phyloP scores from a whole-genome alignment of 2,797 vertebrate species.

The Manis javanica region DNA sequence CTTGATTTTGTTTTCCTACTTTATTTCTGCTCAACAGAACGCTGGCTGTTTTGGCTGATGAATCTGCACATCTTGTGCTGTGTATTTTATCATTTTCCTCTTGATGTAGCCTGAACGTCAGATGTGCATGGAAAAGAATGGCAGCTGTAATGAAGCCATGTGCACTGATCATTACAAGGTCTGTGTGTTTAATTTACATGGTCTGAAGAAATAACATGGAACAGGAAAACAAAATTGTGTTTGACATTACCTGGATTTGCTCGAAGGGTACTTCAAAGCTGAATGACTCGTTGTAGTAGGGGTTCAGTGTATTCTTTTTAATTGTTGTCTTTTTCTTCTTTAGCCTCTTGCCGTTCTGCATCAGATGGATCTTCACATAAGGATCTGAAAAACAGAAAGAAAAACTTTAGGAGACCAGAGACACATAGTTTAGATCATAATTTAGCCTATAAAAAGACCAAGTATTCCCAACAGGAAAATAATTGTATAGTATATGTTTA shows the following conservation, averaged over 20 bases:
- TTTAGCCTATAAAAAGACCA: background rate
- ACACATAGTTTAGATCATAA: background rate
- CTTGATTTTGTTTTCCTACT: constrained; percentile 57
- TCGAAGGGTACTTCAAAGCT: constrained; percentile 99
- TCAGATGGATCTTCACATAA: constrained; percentile 99
- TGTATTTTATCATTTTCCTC: constrained; percentile 75
- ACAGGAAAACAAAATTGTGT: constrained; percentile 69
- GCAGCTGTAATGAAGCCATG: constrained; percentile 80
- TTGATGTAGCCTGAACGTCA: constrained; percentile 77
- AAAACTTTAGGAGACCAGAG: constrained; percentile 56
- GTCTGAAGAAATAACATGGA: constrained; percentile 71
- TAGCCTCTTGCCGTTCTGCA: constrained; percentile 99
- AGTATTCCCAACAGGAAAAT: background rate
- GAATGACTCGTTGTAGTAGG: constrained; percentile 99
- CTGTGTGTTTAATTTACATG: constrained; percentile 78
- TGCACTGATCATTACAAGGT: constrained; percentile 72
- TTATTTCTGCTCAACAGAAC: constrained; percentile 63
- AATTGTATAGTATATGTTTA: background rate
- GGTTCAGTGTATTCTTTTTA: constrained; percentile 99
- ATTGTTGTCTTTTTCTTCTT: constrained; percentile 99
- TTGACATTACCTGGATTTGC: constrained; percentile 97
- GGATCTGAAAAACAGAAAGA: constrained; percentile 91
- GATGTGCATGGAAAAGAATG: constrained; percentile 46
- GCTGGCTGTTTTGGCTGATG: constrained; percentile 60
- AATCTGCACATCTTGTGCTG: constrained; percentile 70